phyloP scores from a whole-genome alignment of 1,140 invertebrate species.

The Tachypleus tridentatus region DNA sequence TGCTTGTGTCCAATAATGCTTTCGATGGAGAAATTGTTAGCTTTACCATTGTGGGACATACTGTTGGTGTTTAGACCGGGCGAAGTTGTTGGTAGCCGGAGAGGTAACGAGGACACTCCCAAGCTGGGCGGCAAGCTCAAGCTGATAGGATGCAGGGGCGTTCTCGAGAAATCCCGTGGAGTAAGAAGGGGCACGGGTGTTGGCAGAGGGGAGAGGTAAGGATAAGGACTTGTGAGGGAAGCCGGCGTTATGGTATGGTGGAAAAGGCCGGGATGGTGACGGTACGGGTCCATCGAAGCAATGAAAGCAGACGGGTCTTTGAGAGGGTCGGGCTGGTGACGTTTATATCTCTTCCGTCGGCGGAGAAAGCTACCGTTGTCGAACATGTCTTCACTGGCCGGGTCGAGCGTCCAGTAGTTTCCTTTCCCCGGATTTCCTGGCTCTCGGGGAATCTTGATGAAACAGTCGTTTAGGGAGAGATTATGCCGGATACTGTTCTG shows the following conservation, averaged over 20 bases:
- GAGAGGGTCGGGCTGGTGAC: conserved; percentile 30
- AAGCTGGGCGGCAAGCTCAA: conserved; percentile 7
- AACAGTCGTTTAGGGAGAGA: conserved; percentile 95
- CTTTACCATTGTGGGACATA: not conserved
- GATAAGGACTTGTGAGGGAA: conserved; percentile 24
- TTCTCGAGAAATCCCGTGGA: conserved; percentile 14
- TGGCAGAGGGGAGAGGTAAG: conserved; percentile 25
- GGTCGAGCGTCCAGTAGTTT: conserved; percentile 98
- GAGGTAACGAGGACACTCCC: conserved; percentile 4
- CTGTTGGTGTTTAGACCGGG: conserved; percentile 5
- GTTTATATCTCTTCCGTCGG: conserved; percentile 87
- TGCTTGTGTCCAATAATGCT: too few relatives aligned
- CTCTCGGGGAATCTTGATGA: conserved; percentile 95
- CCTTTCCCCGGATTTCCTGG: conserved; percentile 98
- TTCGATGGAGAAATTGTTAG: too few relatives aligned
- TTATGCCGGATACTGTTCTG: conserved; percentile 97
- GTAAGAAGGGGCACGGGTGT: conserved; percentile 14
- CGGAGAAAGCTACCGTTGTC: conserved; percentile 96
- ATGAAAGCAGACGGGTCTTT: conserved; percentile 27
- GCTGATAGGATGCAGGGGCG: conserved; percentile 12
- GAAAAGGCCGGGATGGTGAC: conserved; percentile 19
- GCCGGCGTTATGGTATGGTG: conserved; percentile 14
- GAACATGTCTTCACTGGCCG: conserved; percentile 96
- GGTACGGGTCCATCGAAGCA: conserved; percentile 26
- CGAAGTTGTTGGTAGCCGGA: conserved; percentile 7